Conservation (phyloP, 2,113 vertebrate species). For the Brachypodius melanocephalos region DNA sequence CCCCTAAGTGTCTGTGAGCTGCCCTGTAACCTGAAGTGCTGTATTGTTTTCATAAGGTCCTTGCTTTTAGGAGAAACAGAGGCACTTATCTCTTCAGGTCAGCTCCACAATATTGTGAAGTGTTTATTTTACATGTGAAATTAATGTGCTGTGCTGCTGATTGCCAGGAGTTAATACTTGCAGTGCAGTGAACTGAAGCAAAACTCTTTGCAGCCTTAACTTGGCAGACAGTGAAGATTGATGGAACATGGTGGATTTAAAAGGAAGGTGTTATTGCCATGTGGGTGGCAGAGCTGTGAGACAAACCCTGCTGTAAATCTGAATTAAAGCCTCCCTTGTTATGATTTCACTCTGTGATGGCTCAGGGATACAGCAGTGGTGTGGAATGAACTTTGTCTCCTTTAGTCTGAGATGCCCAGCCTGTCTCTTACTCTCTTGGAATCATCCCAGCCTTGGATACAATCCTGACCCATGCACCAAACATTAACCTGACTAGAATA, state of each 20-base stretch:
- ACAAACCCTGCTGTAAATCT: background rate
- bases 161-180: background rate
- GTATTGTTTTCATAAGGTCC: background rate
- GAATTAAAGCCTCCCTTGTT: constrained; percentile 3
- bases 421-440: constrained; percentile 82
- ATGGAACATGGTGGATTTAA: background rate
- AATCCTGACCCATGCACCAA: constrained; percentile 76
- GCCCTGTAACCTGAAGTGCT: background rate
- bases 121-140: background rate
- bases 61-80: background rate
- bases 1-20: background rate
- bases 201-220: background rate
- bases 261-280: background rate
- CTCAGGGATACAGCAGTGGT: background rate
- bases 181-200: background rate
- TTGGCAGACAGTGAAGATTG: background rate
- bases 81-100: background rate
- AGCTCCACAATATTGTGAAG: background rate
- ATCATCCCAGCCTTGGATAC: constrained; percentile 69
- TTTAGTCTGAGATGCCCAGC: constrained; percentile 81
- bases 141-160: background rate
- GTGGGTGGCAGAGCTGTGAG: background rate
- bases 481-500: background rate
- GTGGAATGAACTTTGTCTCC: constrained; percentile 78
- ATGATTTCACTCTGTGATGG: background rate